Conservation (phyloP, 2,113 vertebrate species). For the Perccottus glenii region DNA sequence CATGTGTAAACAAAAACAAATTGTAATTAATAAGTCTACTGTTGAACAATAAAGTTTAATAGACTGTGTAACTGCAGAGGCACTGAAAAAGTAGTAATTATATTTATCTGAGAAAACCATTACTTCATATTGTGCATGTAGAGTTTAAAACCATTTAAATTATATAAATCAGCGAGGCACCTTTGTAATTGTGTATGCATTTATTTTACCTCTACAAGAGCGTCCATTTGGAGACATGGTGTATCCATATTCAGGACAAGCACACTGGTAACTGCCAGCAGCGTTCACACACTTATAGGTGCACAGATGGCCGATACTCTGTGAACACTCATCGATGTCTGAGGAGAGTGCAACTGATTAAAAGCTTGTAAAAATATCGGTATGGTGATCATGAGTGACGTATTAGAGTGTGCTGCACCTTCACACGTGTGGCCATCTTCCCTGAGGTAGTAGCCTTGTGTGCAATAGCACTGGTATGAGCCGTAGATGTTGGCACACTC, state of each 20-base stretch:
- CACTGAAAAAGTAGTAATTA: constrained; percentile 44
- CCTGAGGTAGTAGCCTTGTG: constrained; percentile 87
- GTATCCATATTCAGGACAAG: constrained; percentile 91
- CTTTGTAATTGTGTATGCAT: not conserved
- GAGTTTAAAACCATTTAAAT: constrained; percentile 19
- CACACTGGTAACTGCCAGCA: constrained; percentile 91
- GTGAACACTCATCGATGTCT: constrained; percentile 93
- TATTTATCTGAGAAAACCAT: constrained; percentile 45
- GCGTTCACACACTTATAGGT: constrained; percentile 92
- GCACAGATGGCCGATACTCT: constrained; percentile 87
- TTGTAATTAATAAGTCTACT: constrained; percentile 34
- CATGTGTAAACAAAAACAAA: constrained; percentile 1
- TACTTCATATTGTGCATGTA: constrained; percentile 13
- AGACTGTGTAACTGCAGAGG: constrained; percentile 43
- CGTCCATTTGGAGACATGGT: constrained; percentile 88
- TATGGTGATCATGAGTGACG: constrained; percentile 1
- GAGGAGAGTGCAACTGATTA: constrained; percentile 12
- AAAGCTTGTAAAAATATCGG: not conserved
- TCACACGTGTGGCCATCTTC: constrained; percentile 89
- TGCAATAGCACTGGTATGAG: constrained; percentile 96
- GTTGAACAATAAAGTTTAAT: constrained; percentile 51
- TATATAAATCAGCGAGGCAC: not conserved
- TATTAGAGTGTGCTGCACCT: constrained; percentile 73
- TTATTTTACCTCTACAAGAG: constrained; percentile 86
- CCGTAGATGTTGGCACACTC: constrained; percentile 94